Percentiles rank a stretch among this genome's conserved stretches.
Evolutionary conservation across 1,140 invertebrate genomes (phyloP).

Genomic region (Brachionus plicatilis): DNA sequence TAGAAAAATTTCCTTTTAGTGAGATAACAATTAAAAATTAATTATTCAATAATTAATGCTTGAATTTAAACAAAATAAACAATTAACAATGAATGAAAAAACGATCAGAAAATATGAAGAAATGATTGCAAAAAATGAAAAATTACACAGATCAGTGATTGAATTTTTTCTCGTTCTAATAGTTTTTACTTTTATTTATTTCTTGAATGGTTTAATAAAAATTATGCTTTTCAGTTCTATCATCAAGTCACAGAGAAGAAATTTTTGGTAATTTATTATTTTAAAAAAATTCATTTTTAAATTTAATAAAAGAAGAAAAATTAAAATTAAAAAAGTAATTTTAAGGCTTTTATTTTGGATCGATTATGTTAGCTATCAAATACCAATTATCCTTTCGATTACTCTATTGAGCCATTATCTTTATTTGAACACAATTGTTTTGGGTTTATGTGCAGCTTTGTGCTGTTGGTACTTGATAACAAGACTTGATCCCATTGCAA

Average conservation of each 20-base stretch:
- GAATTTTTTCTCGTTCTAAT: not conserved
- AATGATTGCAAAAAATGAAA: not conserved
- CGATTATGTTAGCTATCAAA: not conserved
- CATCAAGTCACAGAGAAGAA: no score
- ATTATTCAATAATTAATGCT: not conserved
- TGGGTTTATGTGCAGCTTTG: not conserved
- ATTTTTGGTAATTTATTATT: no score
- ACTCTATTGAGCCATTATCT: not conserved
- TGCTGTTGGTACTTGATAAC: not conserved
- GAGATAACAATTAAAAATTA: no score
- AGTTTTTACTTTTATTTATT: no score
- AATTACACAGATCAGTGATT: not conserved
- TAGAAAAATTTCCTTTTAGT: no score
- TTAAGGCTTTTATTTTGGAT: not conserved
- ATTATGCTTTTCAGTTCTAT: no score
- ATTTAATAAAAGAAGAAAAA: not conserved
- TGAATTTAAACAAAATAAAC: not conserved
- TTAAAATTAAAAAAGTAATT: not conserved
- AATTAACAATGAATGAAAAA: not conserved
- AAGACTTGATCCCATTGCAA: not conserved
- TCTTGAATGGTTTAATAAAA: no score
- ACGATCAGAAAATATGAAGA: not conserved
- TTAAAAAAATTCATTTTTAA: no score
- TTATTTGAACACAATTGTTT: not conserved
- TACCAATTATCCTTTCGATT: constrained; percentile 1